Conservation (phyloP, 2,888 invertebrate genomes). For the Agrotis clavis region DNA sequence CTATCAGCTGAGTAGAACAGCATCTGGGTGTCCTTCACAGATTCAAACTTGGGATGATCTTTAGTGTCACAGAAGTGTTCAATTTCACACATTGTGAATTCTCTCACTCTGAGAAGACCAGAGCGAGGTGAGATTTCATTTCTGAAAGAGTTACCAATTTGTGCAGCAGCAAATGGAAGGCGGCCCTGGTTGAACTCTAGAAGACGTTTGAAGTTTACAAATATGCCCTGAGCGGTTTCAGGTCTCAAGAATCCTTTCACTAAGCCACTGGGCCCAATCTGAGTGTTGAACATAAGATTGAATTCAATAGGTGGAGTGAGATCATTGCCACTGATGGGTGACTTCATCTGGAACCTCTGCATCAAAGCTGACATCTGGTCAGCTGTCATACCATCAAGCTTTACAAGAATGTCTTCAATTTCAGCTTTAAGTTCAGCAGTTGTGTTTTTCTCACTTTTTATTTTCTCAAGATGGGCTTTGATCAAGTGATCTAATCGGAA, state of each 20-base stretch:
- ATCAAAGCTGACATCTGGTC: constrained; percentile 97
- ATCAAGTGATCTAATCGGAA: constrained; percentile 99
- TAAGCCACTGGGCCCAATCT: constrained; percentile 98
- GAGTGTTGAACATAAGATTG: constrained; percentile 99
- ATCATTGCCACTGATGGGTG: constrained; percentile 98
- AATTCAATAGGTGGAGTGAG: constrained; percentile 99
- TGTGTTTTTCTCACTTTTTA: constrained; percentile 96
- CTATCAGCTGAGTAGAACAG: constrained; percentile 98
- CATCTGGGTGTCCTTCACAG: constrained; percentile 94
- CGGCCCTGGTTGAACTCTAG: constrained; percentile 99
- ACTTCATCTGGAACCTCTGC: constrained; percentile 97
- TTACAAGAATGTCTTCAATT: constrained; percentile 95
- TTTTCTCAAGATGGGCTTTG: constrained; percentile 97
- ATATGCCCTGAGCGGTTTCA: constrained; percentile 99
- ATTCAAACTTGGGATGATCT: constrained; percentile 96
- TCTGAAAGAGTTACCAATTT: constrained; percentile 99
- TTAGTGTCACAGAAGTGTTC: constrained; percentile 99
- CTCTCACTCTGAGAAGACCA: constrained; percentile 98
- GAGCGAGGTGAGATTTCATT: constrained; percentile 99
- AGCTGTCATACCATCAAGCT: constrained; percentile 97
- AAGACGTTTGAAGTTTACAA: constrained; percentile 99
- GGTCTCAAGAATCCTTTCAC: constrained; percentile 98
- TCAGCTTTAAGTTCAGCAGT: constrained; percentile 93
- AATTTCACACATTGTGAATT: constrained; percentile 99
- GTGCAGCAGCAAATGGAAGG: constrained; percentile 99